Conservation (phyloP, 2,888 invertebrate species). For the Teleogryllus oceanicus region DNA sequence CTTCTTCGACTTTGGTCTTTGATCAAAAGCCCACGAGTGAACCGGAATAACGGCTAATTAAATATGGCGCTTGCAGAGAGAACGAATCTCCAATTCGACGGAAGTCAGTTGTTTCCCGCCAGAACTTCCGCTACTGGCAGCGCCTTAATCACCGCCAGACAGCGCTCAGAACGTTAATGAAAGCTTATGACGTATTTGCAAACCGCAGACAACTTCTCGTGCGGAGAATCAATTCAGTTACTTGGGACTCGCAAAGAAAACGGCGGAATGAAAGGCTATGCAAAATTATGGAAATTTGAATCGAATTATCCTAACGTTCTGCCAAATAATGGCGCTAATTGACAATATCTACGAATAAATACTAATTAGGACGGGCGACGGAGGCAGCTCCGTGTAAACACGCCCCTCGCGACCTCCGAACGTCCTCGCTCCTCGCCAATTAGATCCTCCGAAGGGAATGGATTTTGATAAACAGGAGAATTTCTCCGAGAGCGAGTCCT, state of each 20-base stretch:
- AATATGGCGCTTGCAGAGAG: neutral
- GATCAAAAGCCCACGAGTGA: neutral
- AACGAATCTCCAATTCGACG: neutral
- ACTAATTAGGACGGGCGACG: neutral
- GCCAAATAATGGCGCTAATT: conserved; percentile 2
- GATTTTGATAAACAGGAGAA: neutral
- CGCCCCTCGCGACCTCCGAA: neutral
- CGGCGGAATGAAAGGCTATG: neutral
- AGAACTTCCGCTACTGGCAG: neutral
- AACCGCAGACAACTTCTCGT: conserved; percentile 31
- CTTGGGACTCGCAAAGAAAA: neutral
- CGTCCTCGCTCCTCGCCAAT: neutral
- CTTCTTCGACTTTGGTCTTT: neutral
- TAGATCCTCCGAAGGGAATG: neutral
- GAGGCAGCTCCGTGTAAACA: neutral
- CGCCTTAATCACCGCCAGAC: neutral
- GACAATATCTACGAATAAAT: neutral
- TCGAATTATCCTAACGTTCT: neutral
- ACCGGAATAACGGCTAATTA: neutral
- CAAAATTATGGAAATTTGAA: neutral
- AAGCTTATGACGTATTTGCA: conserved; percentile 31
- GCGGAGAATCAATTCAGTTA: conserved; percentile 28
- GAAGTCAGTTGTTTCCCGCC: neutral
- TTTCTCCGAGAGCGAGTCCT: too few relatives aligned
- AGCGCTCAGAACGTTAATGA: conserved; percentile 24